Evolutionary conservation across 2,797 vertebrate genomes (phyloP).

Genomic region (Taenioides sp.): DNA sequence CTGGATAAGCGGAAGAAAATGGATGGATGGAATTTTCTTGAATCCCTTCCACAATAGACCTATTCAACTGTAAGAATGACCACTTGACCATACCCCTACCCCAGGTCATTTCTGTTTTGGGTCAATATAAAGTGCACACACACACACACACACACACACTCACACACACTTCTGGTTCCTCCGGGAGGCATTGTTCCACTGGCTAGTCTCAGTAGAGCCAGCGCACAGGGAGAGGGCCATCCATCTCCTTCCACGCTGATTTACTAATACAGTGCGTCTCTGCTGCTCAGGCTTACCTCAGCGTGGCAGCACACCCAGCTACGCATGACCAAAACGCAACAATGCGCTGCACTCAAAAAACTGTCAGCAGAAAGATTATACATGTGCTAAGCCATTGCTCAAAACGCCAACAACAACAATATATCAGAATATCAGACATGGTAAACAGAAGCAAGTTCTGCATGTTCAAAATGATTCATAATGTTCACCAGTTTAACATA

Average conservation of each 20-base stretch:
- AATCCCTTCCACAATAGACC: neutral
- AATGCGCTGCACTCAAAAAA: constrained; percentile 29
- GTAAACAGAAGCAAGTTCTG: constrained; percentile 52
- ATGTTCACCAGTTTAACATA: no score
- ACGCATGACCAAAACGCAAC: constrained; percentile 41
- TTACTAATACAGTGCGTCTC: constrained; percentile 63
- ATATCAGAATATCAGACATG: constrained; percentile 25
- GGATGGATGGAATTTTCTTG: no score
- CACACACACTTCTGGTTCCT: constrained; percentile 31
- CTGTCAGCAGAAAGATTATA: constrained; percentile 37
- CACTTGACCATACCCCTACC: constrained; percentile 26
- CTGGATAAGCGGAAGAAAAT: no score
- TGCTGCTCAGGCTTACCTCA: constrained; percentile 38
- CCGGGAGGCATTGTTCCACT: constrained; percentile 55
- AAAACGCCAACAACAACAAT: constrained; percentile 1
- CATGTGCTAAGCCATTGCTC: constrained; percentile 1
- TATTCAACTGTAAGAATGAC: neutral
- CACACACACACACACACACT: constrained; percentile 21
- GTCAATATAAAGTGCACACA: constrained; percentile 30
- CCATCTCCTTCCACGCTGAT: constrained; percentile 66
- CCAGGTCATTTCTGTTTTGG: constrained; percentile 59
- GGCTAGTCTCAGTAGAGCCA: constrained; percentile 56
- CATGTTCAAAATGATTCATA: neutral
- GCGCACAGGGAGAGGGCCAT: constrained; percentile 50
- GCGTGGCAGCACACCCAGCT: constrained; percentile 40